These are phyloP conservation scores for Eupithecia exiguata DNA, from an alignment of 2,888 invertebrate species.

Conservation along the genomic window DNA sequence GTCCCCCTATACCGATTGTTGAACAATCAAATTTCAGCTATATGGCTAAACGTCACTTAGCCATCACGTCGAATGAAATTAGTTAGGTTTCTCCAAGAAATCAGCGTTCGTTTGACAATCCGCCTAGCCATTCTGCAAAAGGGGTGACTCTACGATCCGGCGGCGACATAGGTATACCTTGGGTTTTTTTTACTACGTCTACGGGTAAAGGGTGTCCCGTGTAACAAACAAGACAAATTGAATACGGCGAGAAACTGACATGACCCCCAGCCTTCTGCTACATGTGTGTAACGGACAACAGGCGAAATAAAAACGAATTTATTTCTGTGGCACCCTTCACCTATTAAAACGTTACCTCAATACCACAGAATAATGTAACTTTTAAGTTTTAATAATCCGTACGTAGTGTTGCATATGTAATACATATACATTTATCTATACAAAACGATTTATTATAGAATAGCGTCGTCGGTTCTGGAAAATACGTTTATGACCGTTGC, in stretches of 20 bases:
- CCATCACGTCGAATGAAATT: too few relatives aligned
- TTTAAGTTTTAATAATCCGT: background rate
- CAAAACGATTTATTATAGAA: background rate
- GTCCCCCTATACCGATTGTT: too few relatives aligned
- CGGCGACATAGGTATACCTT: conserved; percentile 2
- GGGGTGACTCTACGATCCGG: too few relatives aligned
- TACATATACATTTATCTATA: background rate
- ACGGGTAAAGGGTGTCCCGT: background rate
- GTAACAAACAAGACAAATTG: background rate
- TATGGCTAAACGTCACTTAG: too few relatives aligned
- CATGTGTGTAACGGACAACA: background rate
- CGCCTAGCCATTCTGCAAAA: too few relatives aligned
- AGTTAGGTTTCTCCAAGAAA: too few relatives aligned
- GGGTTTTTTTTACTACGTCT: conserved; percentile 15
- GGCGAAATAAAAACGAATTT: background rate
- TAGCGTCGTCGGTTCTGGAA: background rate
- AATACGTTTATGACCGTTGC: conserved; percentile 4
- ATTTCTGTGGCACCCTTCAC: background rate
- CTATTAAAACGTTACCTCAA: too few relatives aligned
- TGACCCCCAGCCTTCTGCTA: background rate
- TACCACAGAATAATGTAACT: background rate
- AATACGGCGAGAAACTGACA: background rate
- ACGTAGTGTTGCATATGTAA: background rate
- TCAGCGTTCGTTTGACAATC: too few relatives aligned
- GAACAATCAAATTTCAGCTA: too few relatives aligned